These are phyloP conservation scores for Eurystomus glaucurus DNA, from an alignment of 2,797 vertebrate species.

Conservation along the genomic window DNA sequence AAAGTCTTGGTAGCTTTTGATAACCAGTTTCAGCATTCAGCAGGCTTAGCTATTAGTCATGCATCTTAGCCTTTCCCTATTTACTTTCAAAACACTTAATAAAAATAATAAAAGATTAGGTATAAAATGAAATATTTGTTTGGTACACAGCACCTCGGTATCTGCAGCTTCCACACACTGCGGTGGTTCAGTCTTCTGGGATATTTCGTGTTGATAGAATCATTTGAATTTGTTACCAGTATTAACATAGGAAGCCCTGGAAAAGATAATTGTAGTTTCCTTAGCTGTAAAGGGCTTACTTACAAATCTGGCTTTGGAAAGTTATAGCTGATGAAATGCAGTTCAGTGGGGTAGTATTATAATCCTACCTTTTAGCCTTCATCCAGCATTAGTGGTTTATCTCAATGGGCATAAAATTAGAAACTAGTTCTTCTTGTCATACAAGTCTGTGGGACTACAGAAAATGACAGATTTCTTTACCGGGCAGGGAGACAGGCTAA, in stretches of 20 bases:
- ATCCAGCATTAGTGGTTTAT: conserved; percentile 86
- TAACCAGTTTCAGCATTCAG: conserved; percentile 97
- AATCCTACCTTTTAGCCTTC: conserved; percentile 88
- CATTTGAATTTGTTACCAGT: conserved; percentile 90
- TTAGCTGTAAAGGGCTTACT: conserved; percentile 87
- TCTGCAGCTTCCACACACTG: conserved; percentile 91
- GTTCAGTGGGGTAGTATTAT: conserved; percentile 85
- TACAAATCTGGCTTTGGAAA: conserved; percentile 89
- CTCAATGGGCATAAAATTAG: conserved; percentile 89
- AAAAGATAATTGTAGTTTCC: conserved; percentile 87
- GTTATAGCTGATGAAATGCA: conserved; percentile 88
- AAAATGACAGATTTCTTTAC: conserved; percentile 71
- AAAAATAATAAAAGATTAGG: conserved; percentile 94
- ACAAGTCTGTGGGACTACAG: conserved; percentile 80
- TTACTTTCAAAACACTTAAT: conserved; percentile 93
- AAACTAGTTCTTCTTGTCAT: conserved; percentile 87
- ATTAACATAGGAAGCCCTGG: conserved; percentile 89
- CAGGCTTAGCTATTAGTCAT: conserved; percentile 99
- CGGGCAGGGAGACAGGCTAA: conserved; percentile 55
- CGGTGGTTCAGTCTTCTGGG: conserved; percentile 89
- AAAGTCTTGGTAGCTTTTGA: conserved; percentile 94
- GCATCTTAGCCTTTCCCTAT: conserved; percentile 93
- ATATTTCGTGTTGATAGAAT: conserved; percentile 89
- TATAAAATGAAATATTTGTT: conserved; percentile 91
- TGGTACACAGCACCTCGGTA: conserved; percentile 89